Percentiles rank a stretch among this genome's conserved stretches.
Evolutionary conservation across 1,140 invertebrate genomes (phyloP).

Genomic region (Apolygus lucorum): DNA sequence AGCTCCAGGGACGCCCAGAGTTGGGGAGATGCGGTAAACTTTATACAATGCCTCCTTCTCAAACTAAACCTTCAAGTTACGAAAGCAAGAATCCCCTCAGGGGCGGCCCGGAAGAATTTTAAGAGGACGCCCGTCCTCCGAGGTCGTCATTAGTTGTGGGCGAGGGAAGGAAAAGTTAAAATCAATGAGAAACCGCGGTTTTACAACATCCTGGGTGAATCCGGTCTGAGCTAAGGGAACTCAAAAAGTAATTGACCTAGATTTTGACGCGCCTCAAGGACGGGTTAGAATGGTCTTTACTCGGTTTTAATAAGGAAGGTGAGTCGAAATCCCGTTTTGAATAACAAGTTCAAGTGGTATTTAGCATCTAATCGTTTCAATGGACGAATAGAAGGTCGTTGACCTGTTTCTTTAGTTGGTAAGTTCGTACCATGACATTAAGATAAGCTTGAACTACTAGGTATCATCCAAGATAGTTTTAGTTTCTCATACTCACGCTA

Average conservation of each 20-base stretch:
- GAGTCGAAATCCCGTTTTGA: too few species aligned
- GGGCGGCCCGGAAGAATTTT: background rate
- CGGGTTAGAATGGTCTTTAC: too few species aligned
- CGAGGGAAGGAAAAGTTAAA: background rate
- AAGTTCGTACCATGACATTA: too few species aligned
- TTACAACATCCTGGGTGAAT: background rate
- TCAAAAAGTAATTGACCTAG: background rate
- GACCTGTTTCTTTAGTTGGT: too few species aligned
- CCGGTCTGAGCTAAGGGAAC: background rate
- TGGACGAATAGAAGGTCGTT: too few species aligned
- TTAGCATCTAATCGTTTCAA: too few species aligned
- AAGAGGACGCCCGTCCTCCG: background rate
- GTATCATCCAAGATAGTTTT: too few species aligned
- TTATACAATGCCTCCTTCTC: slow-evolving; percentile 3
- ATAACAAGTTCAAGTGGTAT: too few species aligned
- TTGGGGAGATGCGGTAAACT: background rate
- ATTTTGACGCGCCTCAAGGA: too few species aligned
- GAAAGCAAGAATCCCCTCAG: background rate
- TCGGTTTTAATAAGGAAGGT: too few species aligned
- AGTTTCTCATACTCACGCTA: too few species aligned
- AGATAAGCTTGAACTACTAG: too few species aligned
- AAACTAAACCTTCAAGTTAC: slow-evolving; percentile 4
- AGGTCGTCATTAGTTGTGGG: background rate
- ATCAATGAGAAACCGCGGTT: background rate
- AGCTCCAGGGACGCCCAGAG: background rate